These are phyloP conservation scores for Lophius americanus DNA, from an alignment of 2,797 vertebrate species.

Conservation along the genomic window DNA sequence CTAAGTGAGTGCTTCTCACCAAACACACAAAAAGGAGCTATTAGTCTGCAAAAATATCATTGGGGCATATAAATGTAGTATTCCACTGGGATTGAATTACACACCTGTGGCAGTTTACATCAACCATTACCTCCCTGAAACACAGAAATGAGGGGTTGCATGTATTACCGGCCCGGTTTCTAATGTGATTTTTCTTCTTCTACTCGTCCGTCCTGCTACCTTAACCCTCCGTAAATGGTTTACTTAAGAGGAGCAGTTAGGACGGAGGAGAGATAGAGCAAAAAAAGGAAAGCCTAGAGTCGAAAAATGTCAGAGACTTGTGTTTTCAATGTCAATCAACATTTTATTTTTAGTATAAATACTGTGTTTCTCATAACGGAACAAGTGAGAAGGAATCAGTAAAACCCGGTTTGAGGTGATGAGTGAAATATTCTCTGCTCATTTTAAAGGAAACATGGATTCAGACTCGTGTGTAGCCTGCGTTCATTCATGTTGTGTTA, in stretches of 20 bases:
- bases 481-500: slow-evolving; percentile 7
- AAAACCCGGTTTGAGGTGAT: neutral
- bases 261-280: slow-evolving; percentile 25
- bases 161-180: slow-evolving; percentile 31
- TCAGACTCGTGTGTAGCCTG: neutral
- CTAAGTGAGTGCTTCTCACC: slow-evolving; percentile 20
- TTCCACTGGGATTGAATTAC: slow-evolving; percentile 41
- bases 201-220: slow-evolving; percentile 32
- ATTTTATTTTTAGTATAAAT: neutral
- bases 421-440: slow-evolving; percentile 23
- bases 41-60: slow-evolving; percentile 52
- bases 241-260: slow-evolving; percentile 46
- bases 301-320: slow-evolving; percentile 9
- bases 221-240: slow-evolving; percentile 62
- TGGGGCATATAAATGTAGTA: slow-evolving; percentile 31
- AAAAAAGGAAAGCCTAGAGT: slow-evolving; percentile 27
- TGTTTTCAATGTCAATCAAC: slow-evolving; percentile 19
- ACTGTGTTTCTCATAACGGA: slow-evolving; percentile 20
- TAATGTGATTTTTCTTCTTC: slow-evolving; percentile 37
- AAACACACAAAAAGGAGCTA: slow-evolving; percentile 34
- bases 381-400: slow-evolving; percentile 2
- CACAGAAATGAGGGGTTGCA: slow-evolving; percentile 27
- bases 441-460: slow-evolving; percentile 10
- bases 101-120: slow-evolving; percentile 45
- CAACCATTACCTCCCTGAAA: slow-evolving; percentile 31